Evolutionary conservation across 1,140 invertebrate species (phyloP).

Genomic region (Ips nitidus): DNA sequence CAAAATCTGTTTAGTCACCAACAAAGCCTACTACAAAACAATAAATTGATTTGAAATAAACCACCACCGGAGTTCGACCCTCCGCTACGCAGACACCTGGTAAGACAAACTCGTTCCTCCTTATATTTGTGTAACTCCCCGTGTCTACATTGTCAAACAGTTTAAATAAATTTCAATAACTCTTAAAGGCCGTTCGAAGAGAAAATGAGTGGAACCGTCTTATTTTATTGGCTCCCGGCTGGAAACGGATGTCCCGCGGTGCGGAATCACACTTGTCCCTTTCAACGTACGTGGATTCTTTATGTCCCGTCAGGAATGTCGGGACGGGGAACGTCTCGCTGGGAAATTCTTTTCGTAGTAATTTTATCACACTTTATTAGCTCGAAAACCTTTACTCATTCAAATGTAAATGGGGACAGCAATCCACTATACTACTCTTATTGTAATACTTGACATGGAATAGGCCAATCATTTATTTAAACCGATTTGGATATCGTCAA

Average conservation of each 20-base stretch:
- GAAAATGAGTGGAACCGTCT: conserved; percentile 37
- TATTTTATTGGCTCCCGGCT: conserved; percentile 41
- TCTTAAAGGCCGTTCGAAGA: conserved; percentile 32
- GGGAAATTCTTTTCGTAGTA: background rate
- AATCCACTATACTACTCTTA: too few species aligned
- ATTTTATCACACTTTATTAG: conserved; percentile 1
- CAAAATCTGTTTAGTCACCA: too few species aligned
- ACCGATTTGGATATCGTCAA: too few species aligned
- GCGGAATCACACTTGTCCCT: conserved; percentile 42
- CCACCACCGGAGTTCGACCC: conserved; percentile 3
- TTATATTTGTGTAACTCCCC: conserved; percentile 31
- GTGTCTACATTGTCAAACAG: conserved; percentile 35
- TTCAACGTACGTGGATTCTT: conserved; percentile 42
- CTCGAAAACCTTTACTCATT: too few species aligned
- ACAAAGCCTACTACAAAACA: background rate
- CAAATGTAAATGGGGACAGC: too few species aligned
- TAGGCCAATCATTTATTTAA: too few species aligned
- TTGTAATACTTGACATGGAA: too few species aligned
- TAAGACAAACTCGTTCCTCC: conserved; percentile 30
- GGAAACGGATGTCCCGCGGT: conserved; percentile 34
- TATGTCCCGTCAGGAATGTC: conserved; percentile 28
- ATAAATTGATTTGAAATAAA: conserved; percentile 3
- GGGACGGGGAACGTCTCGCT: background rate
- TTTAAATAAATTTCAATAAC: conserved; percentile 43
- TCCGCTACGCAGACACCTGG: conserved; percentile 23